phyloP scores from a whole-genome alignment of 2,113 vertebrate genomes.

The Cavia aperea region DNA sequence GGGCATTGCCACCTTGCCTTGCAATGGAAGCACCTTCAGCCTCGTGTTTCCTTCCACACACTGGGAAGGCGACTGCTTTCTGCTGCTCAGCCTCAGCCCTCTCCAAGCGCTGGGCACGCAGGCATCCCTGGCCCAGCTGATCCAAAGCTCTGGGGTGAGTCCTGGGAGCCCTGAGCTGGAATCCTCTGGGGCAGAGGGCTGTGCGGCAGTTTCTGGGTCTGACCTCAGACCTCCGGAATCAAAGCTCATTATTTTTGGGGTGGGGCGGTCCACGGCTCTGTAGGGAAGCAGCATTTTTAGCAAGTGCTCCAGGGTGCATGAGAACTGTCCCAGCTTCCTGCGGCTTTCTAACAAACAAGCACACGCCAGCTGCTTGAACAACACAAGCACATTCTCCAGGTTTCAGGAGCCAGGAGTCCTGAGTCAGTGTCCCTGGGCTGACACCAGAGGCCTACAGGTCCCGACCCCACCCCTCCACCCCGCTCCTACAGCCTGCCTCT shows the following conservation, averaged over 20 bases:
- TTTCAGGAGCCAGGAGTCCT: no score
- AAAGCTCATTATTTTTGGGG: not conserved
- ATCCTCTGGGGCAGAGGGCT: not conserved
- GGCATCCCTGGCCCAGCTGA: not conserved
- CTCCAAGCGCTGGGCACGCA: not conserved
- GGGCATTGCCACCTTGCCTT: not conserved
- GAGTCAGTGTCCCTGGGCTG: not conserved
- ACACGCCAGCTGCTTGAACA: not conserved
- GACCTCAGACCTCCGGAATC: not conserved
- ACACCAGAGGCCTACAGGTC: not conserved
- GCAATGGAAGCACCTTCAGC: not conserved
- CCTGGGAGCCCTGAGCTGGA: rapidly evolving
- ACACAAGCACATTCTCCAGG: not conserved
- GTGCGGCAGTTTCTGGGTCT: not conserved
- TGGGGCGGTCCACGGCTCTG: not conserved
- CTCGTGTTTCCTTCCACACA: not conserved
- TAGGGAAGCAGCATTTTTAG: not conserved
- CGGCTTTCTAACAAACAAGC: not conserved
- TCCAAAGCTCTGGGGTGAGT: not conserved
- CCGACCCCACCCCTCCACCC: not conserved
- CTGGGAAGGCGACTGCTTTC: not conserved
- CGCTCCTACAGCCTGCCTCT: not conserved
- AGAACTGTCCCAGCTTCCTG: no score
- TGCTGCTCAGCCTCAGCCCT: not conserved
- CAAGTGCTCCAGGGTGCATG: not conserved